Evolutionary conservation across 1,140 invertebrate species (phyloP).

Genomic region (Papilio aristodemus): DNA sequence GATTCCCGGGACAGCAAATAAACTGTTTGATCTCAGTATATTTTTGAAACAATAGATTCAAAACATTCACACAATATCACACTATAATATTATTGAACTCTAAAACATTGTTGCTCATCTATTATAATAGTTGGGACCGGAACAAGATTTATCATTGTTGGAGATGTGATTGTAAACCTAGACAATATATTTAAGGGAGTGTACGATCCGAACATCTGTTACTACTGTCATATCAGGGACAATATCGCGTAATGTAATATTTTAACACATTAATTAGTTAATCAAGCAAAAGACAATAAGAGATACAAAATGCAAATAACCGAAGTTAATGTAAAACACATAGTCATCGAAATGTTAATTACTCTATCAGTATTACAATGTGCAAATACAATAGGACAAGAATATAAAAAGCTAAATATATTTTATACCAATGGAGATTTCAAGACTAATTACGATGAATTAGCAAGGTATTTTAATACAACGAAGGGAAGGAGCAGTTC

Average conservation of each 20-base stretch:
- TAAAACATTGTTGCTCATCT: background rate
- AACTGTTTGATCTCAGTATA: background rate
- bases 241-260: background rate
- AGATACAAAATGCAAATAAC: background rate
- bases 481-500: background rate
- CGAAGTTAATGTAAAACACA: background rate
- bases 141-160: conserved; percentile 5
- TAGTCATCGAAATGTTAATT: background rate
- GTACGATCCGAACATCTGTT: background rate
- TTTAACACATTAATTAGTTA: background rate
- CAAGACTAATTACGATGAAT: conserved; percentile 14
- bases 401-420: background rate
- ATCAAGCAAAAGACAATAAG: background rate
- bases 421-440: conserved; percentile 6
- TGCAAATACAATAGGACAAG: background rate
- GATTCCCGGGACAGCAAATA: background rate
- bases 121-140: background rate
- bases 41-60: background rate
- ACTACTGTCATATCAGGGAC: background rate
- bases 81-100: conserved; percentile 10
- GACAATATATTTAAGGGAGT: conserved; percentile 8
- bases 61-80: background rate
- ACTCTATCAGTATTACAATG: background rate
- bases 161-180: background rate
- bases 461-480: background rate